These are phyloP conservation scores for Scomberomorus guttatus DNA, from an alignment of 2,797 vertebrate genomes.

Conservation along the genomic window DNA sequence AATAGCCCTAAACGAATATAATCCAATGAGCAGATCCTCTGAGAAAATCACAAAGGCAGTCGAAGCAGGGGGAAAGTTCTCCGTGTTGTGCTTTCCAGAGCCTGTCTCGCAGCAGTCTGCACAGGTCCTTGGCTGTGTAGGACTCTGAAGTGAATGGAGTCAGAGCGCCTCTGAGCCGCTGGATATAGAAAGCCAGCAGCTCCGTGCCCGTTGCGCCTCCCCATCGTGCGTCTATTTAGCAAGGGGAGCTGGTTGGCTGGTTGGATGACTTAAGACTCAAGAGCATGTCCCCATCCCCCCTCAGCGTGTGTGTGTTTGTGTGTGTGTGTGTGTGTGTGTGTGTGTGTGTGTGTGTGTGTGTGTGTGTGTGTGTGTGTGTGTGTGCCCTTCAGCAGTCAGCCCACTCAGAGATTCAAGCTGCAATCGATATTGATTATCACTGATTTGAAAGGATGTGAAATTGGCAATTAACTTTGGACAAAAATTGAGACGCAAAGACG, in stretches of 20 bases:
- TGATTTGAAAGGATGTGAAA: slow-evolving; percentile 11
- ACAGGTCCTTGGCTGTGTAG: slow-evolving; percentile 65
- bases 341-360: slow-evolving; percentile 20
- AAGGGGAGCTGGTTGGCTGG: slow-evolving; percentile 83
- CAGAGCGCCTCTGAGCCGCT: slow-evolving; percentile 75
- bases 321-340: slow-evolving; percentile 1
- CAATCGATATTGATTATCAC: slow-evolving; percentile 41
- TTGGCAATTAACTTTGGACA: neutral
- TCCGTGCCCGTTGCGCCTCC: slow-evolving; percentile 82
- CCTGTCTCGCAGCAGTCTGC: slow-evolving; percentile 62
- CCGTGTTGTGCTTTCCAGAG: slow-evolving; percentile 71
- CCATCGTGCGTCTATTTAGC: slow-evolving; percentile 79
- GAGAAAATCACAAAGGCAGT: slow-evolving; percentile 36
- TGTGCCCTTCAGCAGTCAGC: slow-evolving; percentile 17
- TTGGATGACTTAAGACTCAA: slow-evolving; percentile 75
- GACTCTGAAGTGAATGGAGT: slow-evolving; percentile 80
- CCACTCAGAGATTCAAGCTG: slow-evolving; percentile 61
- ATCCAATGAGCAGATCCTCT: slow-evolving; percentile 78
- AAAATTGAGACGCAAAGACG: neutral
- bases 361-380: slow-evolving; percentile 8
- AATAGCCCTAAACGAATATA: slow-evolving; percentile 59
- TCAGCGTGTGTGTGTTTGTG: slow-evolving; percentile 5
- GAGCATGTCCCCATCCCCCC: slow-evolving; percentile 61
- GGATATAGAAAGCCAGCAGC: slow-evolving; percentile 80
- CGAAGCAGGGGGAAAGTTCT: slow-evolving; percentile 52